These are phyloP conservation scores for Pipa parva DNA, from an alignment of 2,113 vertebrate species.

Conservation along the genomic window DNA sequence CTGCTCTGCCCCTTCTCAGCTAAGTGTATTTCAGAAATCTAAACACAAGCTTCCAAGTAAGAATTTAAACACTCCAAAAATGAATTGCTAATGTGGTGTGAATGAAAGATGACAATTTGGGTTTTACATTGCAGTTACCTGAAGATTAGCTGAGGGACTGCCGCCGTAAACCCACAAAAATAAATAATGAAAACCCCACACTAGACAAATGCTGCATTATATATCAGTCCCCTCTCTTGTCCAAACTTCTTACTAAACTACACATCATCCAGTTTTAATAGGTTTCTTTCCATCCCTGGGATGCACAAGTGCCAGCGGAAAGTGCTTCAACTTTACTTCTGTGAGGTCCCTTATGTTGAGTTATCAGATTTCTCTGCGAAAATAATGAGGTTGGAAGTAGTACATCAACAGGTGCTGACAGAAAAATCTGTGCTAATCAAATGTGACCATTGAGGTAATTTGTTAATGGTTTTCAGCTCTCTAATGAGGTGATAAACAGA, in stretches of 20 bases:
- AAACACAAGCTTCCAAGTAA: no score
- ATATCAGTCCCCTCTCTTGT: background rate
- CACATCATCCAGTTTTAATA: background rate
- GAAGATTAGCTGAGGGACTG: no score
- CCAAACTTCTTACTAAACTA: background rate
- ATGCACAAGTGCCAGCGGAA: background rate
- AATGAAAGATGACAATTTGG: no score
- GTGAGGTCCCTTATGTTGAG: background rate
- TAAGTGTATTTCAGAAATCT: no score
- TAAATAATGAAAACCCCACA: no score
- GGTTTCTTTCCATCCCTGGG: background rate
- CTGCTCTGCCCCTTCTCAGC: no score
- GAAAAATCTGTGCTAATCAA: constrained; percentile 7
- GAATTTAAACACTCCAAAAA: no score
- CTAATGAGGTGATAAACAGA: constrained; percentile 47
- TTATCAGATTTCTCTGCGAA: constrained; percentile 18
- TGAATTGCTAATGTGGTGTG: no score
- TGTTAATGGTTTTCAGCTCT: constrained; percentile 39
- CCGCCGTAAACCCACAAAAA: no score
- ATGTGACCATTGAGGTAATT: constrained; percentile 18
- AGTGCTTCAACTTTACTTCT: background rate
- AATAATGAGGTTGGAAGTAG: constrained; percentile 36
- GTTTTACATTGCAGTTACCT: no score
- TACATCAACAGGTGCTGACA: constrained; percentile 38
- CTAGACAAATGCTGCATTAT: background rate